Evolutionary conservation across 2,888 invertebrate species (phyloP).

Genomic region (Cephalotes varians): DNA sequence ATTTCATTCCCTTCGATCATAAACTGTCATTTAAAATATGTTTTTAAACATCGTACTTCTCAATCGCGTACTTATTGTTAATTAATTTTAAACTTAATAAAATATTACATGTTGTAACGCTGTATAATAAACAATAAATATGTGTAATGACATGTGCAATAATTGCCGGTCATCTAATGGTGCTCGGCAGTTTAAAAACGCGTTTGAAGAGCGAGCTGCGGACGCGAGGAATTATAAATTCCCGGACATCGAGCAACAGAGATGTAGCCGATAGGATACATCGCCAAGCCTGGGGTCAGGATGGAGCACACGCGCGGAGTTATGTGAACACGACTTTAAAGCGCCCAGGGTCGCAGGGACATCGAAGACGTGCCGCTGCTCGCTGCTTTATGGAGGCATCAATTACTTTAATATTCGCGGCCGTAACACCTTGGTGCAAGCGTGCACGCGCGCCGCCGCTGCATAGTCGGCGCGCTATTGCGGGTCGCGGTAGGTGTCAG

Average conservation of each 20-base stretch:
- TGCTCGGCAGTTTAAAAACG: slow-evolving; percentile 2
- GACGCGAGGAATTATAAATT: slow-evolving; percentile 20
- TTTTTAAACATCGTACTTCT: neutral
- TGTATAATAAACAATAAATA: neutral
- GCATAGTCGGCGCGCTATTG: slow-evolving; percentile 42
- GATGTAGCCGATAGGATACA: slow-evolving; percentile 32
- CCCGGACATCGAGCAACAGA: slow-evolving; percentile 30
- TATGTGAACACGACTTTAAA: slow-evolving; percentile 65
- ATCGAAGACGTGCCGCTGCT: slow-evolving; percentile 74
- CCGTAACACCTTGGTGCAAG: slow-evolving; percentile 76
- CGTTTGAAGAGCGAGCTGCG: neutral
- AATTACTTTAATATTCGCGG: slow-evolving; percentile 83
- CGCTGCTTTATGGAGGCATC: slow-evolving; percentile 82
- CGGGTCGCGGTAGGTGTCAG: slow-evolving; percentile 78
- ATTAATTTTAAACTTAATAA: neutral
- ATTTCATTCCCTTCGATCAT: neutral
- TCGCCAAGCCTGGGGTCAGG: slow-evolving; percentile 54
- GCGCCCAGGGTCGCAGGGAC: slow-evolving; percentile 74
- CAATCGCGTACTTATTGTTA: neutral
- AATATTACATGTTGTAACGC: neutral
- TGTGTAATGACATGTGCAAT: neutral
- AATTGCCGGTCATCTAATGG: neutral
- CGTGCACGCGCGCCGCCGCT: slow-evolving; percentile 36
- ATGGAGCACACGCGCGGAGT: slow-evolving; percentile 55
- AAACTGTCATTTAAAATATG: neutral